These are phyloP conservation scores for Pardalotus punctatus DNA, from an alignment of 2,113 vertebrate genomes.

Conservation along the genomic window DNA sequence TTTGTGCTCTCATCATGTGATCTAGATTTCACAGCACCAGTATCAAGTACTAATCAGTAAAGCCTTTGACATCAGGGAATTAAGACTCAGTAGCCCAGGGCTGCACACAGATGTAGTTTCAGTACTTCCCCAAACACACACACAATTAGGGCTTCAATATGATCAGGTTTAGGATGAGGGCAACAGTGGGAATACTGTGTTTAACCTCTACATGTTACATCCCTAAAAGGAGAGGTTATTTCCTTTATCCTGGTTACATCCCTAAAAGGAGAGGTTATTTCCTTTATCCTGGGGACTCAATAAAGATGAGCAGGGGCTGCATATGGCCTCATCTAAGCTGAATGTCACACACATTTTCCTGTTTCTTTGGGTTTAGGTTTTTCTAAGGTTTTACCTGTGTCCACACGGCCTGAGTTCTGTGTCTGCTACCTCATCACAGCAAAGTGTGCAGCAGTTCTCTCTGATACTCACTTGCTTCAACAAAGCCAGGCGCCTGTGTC, in stretches of 20 bases:
- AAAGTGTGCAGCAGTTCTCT: constrained; percentile 98
- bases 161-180: not conserved
- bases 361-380: not conserved
- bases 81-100: not conserved
- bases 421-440: constrained; percentile 96
- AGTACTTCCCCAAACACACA: not conserved
- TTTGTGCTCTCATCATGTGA: not conserved
- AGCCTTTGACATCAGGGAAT: not conserved
- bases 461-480: constrained; percentile 97
- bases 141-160: not conserved
- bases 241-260: not conserved
- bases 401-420: constrained; percentile 95
- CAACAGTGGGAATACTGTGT: not conserved
- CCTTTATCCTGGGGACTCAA: not conserved
- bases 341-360: not conserved
- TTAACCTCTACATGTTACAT: not conserved
- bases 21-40: not conserved
- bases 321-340: not conserved
- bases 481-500: constrained; percentile 93
- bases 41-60: not conserved
- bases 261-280: not conserved
- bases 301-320: not conserved
- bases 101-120: not conserved
- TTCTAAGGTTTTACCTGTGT: constrained; percentile 82
- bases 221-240: not conserved